Conservation (phyloP, 2,113 vertebrate species). For the Psettodes erumei region DNA sequence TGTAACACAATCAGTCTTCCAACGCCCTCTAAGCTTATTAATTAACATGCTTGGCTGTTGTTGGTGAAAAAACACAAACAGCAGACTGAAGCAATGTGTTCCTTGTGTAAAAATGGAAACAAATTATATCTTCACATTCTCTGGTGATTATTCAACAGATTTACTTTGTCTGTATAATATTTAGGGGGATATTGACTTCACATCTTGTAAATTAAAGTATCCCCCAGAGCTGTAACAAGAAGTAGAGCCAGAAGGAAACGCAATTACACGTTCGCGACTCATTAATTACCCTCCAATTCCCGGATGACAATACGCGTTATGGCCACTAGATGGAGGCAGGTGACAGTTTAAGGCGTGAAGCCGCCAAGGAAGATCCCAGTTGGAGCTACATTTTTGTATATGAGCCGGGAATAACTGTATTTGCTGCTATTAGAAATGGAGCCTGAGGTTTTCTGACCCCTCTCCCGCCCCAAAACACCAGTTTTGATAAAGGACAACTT, state of each 20-base stretch:
- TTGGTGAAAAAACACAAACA: too few species aligned
- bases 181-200: not conserved
- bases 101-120: not conserved
- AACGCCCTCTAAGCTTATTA: not conserved
- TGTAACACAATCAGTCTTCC: too few species aligned
- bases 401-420: not conserved
- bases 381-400: not conserved
- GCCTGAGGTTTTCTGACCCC: not conserved
- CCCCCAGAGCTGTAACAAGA: not conserved
- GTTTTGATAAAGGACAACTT: too few species aligned
- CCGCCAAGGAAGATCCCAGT: not conserved
- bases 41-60: not conserved
- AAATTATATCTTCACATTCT: not conserved
- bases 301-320: not conserved
- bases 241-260: not conserved
- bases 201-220: not conserved
- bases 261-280: not conserved
- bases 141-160: not conserved
- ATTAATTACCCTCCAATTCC: not conserved
- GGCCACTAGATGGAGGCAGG: slow-evolving; percentile 61
- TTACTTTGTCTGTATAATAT: not conserved
- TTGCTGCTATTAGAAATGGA: too few species aligned
- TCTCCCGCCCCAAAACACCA: not conserved
- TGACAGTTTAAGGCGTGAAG: not conserved
- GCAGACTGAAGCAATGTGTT: too few species aligned